Evolutionary conservation across 2,113 vertebrate species (phyloP).

Genomic region (Tonatia bakeri): DNA sequence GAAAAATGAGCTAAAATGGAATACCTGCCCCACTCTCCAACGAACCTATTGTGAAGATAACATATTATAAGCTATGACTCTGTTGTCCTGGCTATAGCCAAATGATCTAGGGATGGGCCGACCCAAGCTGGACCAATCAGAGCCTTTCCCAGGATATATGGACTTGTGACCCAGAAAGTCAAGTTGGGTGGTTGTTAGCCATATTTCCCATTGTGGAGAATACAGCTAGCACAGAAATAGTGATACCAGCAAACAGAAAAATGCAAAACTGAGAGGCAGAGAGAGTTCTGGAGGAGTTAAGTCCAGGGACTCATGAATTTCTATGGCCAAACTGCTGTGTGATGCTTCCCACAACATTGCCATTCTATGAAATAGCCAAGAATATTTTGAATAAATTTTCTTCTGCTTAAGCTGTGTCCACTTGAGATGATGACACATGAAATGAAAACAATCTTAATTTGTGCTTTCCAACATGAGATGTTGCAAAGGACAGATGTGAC

Average conservation of each 20-base stretch:
- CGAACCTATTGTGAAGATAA: not conserved
- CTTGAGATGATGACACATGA: conserved; percentile 16
- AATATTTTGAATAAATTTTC: not conserved
- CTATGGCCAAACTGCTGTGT: not conserved
- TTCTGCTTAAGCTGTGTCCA: not conserved
- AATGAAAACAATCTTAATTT: not conserved
- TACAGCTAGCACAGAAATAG: not conserved
- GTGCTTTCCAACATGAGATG: not conserved
- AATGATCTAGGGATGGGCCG: not conserved
- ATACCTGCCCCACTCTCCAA: not conserved
- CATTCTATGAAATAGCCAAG: not conserved
- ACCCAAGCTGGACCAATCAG: not conserved
- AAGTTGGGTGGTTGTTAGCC: not conserved
- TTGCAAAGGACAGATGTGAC: conserved; percentile 3
- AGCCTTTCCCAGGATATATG: not conserved
- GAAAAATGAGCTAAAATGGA: not conserved
- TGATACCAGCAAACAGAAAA: not conserved
- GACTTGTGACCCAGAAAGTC: not conserved
- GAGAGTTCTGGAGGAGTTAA: not conserved
- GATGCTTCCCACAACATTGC: not conserved
- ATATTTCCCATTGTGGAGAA: not conserved
- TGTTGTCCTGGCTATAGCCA: not conserved
- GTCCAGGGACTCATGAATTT: not conserved
- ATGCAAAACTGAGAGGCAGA: not conserved
- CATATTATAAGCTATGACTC: not conserved